Percentiles rank a stretch among this genome's conserved stretches.
phyloP scores from a whole-genome alignment of 53 echinoderm and acorn worm species.

The Henricia sp. region DNA sequence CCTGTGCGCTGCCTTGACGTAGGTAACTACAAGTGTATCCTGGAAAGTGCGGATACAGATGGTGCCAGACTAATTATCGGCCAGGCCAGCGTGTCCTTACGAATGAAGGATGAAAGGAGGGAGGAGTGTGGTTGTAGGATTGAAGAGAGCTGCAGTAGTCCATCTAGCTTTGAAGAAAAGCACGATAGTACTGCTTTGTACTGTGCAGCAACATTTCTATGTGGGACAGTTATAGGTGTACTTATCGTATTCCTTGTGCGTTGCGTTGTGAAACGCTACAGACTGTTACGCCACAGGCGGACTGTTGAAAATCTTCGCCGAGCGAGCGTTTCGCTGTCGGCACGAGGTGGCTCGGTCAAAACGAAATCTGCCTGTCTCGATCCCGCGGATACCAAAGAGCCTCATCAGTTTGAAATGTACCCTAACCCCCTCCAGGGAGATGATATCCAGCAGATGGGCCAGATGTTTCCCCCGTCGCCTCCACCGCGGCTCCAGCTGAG shows the following conservation, averaged over 20 bases:
- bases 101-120: not conserved
- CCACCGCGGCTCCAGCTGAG: constrained; percentile 12
- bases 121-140: not conserved
- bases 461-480: constrained; percentile 11
- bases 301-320: constrained; percentile 13
- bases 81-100: constrained; percentile 25
- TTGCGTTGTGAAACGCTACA: not conserved
- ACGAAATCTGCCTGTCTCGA: not conserved
- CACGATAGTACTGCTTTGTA: not conserved
- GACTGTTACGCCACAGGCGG: not conserved
- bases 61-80: constrained; percentile 32
- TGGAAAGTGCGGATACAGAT: not conserved
- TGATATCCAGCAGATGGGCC: not conserved
- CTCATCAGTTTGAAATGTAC: constrained; percentile 31
- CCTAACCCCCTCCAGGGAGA: constrained; percentile 39
- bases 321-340: constrained; percentile 34
- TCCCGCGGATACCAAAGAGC: constrained; percentile 1
- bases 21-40: constrained; percentile 41
- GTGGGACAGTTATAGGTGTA: not conserved
- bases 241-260: not conserved
- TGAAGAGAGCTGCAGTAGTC: not conserved
- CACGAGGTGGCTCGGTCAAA: constrained; percentile 22
- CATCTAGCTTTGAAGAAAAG: not conserved
- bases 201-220: not conserved
- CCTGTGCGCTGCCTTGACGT: constrained; percentile 30